Evolutionary conservation across 2,113 vertebrate species (phyloP), one percentile per base, ranked within the genome.

Genomic region (Perca schrenkii): DNA sequence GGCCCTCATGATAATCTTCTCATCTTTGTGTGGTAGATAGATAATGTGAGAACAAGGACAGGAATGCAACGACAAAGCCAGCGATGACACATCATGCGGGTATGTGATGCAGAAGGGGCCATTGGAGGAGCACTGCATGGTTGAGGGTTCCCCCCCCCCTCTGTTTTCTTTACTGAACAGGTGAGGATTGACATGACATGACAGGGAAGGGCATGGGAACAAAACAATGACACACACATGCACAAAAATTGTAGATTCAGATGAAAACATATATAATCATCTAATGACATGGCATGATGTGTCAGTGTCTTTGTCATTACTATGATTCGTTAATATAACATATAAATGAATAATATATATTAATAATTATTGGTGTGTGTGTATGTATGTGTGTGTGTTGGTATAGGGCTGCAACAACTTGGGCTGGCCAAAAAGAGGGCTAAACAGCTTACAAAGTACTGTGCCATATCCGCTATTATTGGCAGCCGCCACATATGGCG

Each of bases 91-190:
- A 64, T 54, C 22, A 21, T 14, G 52, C 0, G n/a, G 79, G 75
- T 79, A 40, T 14, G n/a, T 13, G 15, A 19, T 61, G 53, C 58
- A 80, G 62, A 64, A 2, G 60, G 66, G 73, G 80, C 76, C 46
- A 16, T 64, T 56, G 50, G n/a, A 68, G 31, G 67, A 60, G 61
- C 21, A 6, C 13, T 19, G 49, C 43, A 36, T 31, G 50, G 50
- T 21, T 72, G 62, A 74, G 60, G 17, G 63, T 47, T 78, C 63
- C 1, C 78, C 63, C 58, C 58, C 62, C 1, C 71, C 63, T 60
- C 11, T 65, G 50, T 28, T 34, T 54, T 62, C 62, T 65, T 69
- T 28, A 5, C 67, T 49, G 40, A 85, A 85, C 87, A 90, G 90
- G 82, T 89, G 34, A 19, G 80, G 80, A 64, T n/a, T 82, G 57